Evolutionary conservation across 2,888 invertebrate species (phyloP).

Genomic region (Cosmorhoe ocellata): DNA sequence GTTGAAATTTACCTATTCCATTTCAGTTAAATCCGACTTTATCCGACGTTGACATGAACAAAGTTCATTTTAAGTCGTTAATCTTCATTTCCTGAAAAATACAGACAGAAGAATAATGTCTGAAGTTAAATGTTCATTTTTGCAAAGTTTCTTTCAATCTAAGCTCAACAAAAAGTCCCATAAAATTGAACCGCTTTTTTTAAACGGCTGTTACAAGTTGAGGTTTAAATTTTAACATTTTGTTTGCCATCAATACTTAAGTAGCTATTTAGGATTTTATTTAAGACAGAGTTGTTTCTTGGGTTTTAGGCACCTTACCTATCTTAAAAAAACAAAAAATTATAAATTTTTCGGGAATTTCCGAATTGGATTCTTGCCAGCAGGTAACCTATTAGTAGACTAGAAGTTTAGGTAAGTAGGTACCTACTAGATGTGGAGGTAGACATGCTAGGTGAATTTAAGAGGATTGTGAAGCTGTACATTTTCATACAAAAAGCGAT

Average conservation of each 20-base stretch:
- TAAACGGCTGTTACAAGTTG: constrained; percentile 9
- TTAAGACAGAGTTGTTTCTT: neutral
- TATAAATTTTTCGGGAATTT: no score
- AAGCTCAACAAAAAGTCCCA: constrained; percentile 20
- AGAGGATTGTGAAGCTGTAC: no score
- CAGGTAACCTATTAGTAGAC: no score
- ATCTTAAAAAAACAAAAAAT: no score
- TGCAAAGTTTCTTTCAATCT: constrained; percentile 28
- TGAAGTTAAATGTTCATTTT: constrained; percentile 31
- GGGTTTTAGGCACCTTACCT: no score
- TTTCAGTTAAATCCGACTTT: constrained; percentile 16
- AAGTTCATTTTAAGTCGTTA: constrained; percentile 30
- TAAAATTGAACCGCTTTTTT: constrained; percentile 15
- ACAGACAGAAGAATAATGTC: constrained; percentile 33
- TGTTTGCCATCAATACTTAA: constrained; percentile 19
- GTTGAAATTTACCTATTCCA: constrained; percentile 21
- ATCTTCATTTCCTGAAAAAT: constrained; percentile 27
- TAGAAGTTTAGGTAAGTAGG: no score
- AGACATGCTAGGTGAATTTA: no score
- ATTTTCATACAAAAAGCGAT: no score
- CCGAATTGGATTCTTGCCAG: no score
- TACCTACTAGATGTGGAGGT: no score
- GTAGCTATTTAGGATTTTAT: constrained; percentile 7
- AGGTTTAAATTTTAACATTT: constrained; percentile 11
- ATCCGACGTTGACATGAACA: constrained; percentile 19